A percentile compares a stretch with the other conserved stretches of the same genome.
phyloP scores from a whole-genome alignment of 2,888 invertebrate species.

The Allacma fusca region DNA sequence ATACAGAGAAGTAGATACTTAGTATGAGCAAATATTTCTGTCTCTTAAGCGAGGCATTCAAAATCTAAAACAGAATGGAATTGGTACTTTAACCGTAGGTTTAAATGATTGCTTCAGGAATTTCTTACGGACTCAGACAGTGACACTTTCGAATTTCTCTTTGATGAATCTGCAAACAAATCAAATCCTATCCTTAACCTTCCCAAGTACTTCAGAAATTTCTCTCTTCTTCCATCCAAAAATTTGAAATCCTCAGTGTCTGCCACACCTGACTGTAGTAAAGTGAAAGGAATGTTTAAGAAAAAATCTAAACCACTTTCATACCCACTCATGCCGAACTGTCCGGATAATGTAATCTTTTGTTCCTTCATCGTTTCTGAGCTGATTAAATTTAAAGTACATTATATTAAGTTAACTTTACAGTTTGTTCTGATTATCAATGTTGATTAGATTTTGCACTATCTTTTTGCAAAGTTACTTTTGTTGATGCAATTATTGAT shows the following conservation, averaged over 20 bases:
- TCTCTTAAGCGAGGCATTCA: too few species aligned
- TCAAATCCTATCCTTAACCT: conserved; percentile 35
- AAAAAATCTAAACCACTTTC: not conserved
- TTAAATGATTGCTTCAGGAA: not conserved
- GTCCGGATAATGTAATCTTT: not conserved
- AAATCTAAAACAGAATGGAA: not conserved
- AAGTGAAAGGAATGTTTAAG: too few species aligned
- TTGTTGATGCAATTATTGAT: not conserved
- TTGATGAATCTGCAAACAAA: not conserved
- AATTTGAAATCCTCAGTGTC: not conserved
- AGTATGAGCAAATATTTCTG: too few species aligned
- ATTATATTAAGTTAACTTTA: too few species aligned
- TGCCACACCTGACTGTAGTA: not conserved
- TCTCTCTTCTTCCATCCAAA: conserved; percentile 36
- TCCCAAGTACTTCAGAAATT: conserved; percentile 38
- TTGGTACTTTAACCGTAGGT: not conserved
- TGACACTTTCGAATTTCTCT: not conserved
- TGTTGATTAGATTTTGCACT: too few species aligned
- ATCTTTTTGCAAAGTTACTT: too few species aligned
- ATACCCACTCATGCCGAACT: conserved; percentile 1
- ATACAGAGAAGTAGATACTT: too few species aligned
- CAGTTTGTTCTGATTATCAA: too few species aligned
- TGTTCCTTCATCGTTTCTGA: not conserved
- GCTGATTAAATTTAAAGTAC: too few species aligned
- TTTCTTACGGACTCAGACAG: not conserved